Conservation (phyloP, 2,888 invertebrate genomes). For the Timandra comae region DNA sequence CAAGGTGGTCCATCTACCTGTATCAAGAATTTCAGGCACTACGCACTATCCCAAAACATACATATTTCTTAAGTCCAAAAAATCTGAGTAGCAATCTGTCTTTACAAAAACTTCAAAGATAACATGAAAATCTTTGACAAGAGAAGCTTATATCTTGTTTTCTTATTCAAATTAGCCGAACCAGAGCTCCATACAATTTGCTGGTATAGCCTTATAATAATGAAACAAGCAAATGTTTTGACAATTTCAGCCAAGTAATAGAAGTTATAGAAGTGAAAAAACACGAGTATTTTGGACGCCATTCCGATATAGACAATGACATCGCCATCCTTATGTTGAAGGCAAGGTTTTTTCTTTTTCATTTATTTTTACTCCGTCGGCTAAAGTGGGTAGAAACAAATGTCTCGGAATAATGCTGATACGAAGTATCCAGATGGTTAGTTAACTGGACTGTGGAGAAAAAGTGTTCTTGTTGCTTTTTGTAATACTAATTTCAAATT, state of each 20-base stretch:
- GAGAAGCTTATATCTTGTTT: too few species aligned
- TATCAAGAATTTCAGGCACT: too few species aligned
- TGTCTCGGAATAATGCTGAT: slow-evolving; percentile 1
- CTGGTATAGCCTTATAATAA: too few species aligned
- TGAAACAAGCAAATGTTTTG: slow-evolving; percentile 6
- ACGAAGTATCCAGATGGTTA: not conserved
- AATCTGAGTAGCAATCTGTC: too few species aligned
- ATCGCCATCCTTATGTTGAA: slow-evolving; percentile 50
- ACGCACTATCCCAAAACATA: too few species aligned
- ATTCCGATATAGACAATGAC: slow-evolving; percentile 46
- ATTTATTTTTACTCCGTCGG: slow-evolving; percentile 6
- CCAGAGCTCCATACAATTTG: too few species aligned
- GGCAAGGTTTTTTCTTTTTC: slow-evolving; percentile 26
- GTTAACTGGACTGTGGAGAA: not conserved
- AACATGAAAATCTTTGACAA: too few species aligned
- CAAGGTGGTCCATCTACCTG: too few species aligned
- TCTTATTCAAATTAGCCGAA: too few species aligned
- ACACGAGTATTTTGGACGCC: slow-evolving; percentile 51
- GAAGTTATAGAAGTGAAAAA: slow-evolving; percentile 41
- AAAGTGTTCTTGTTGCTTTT: not conserved
- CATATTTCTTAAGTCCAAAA: too few species aligned
- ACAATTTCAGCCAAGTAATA: slow-evolving; percentile 45
- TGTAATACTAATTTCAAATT: too few species aligned
- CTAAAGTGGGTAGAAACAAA: slow-evolving; percentile 15
- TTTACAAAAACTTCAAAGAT: too few species aligned